A percentile compares a stretch with the other conserved stretches of the same genome.
Conservation (phyloP, 2,888 invertebrate genomes). For the Perithous albicinctus region DNA sequence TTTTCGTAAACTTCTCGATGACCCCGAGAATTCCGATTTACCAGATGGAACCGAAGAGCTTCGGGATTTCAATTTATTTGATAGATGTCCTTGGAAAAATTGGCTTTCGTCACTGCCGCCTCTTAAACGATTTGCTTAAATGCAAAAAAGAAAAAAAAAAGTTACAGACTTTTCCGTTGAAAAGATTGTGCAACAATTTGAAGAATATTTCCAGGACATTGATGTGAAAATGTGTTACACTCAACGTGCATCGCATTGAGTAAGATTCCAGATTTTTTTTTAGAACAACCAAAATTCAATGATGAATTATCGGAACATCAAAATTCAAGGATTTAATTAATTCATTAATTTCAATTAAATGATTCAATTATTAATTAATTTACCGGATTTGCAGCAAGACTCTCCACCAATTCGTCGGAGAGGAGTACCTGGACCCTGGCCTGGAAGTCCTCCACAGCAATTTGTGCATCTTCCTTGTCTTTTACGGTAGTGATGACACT, state of each 20-base stretch:
- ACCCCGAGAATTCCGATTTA: neutral
- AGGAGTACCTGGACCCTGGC: slow-evolving; percentile 48
- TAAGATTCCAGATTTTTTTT: too few species aligned
- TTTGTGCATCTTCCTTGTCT: slow-evolving; percentile 58
- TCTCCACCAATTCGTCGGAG: neutral
- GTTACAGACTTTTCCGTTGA: neutral
- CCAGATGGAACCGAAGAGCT: slow-evolving; percentile 29
- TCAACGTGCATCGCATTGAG: too few species aligned
- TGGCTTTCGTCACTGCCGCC: slow-evolving; percentile 50
- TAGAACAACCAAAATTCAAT: too few species aligned
- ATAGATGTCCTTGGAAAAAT: neutral
- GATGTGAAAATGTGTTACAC: too few species aligned
- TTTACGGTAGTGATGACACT: slow-evolving; percentile 27
- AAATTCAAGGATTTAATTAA: too few species aligned
- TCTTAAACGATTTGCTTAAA: slow-evolving; percentile 52
- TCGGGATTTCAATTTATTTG: neutral
- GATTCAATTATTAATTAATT: neutral
- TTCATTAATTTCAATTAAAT: neutral
- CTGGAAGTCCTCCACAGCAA: slow-evolving; percentile 67
- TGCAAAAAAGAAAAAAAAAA: neutral
- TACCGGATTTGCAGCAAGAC: slow-evolving; percentile 55
- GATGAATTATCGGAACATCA: too few species aligned
- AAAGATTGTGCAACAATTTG: too few species aligned
- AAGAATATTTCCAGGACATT: too few species aligned
- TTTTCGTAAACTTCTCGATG: neutral